phyloP scores from a whole-genome alignment of 2,797 vertebrate species.

The Paedocypris micromegethes region DNA sequence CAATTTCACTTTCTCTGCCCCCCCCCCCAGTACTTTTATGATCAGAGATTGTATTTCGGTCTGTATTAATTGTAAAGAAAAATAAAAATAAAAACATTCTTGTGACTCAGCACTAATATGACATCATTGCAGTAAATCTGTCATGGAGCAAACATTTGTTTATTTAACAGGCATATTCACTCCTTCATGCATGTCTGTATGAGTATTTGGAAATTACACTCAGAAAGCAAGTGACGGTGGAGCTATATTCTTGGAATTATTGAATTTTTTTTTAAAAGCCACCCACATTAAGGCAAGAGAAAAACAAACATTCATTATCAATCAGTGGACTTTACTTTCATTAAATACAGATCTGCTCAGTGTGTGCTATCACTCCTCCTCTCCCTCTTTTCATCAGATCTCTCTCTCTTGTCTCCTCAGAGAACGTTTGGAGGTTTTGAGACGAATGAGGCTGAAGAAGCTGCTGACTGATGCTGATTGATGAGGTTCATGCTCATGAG shows the following conservation, averaged over 20 bases:
- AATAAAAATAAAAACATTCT: too few species aligned
- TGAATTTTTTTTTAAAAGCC: background rate
- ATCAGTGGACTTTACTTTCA: conserved; percentile 48
- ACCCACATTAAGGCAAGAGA: conserved; percentile 4
- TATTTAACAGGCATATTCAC: too few species aligned
- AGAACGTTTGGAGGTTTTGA: background rate
- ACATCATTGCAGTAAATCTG: too few species aligned
- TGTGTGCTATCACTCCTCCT: conserved; percentile 45
- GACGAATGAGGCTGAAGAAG: conserved; percentile 10
- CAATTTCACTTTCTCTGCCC: too few species aligned
- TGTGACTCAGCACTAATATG: too few species aligned
- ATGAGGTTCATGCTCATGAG: background rate
- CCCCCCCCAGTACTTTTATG: too few species aligned
- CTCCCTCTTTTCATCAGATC: conserved; percentile 53
- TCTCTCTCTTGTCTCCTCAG: conserved; percentile 35
- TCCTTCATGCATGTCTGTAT: background rate
- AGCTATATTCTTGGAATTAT: background rate
- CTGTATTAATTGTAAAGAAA: too few species aligned
- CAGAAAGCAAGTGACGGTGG: background rate
- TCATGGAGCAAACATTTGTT: too few species aligned
- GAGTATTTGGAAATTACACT: background rate
- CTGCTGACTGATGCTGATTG: conserved; percentile 1
- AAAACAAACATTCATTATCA: conserved; percentile 49
- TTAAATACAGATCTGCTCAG: conserved; percentile 32
- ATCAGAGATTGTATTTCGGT: too few species aligned